Evolutionary conservation across 2,113 vertebrate species (phyloP).

Genomic region (Cyanoliseus patagonus): DNA sequence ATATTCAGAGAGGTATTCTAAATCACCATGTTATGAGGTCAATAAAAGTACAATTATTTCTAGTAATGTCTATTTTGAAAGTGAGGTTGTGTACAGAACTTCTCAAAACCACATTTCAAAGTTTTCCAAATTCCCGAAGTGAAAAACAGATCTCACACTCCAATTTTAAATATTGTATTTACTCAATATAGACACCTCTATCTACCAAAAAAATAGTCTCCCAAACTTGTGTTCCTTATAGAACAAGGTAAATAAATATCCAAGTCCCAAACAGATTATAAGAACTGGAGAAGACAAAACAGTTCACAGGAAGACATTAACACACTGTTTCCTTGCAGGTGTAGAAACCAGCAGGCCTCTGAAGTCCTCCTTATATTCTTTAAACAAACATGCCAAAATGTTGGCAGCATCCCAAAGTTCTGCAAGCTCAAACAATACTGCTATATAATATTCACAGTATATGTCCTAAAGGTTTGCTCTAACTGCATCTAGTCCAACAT

Average conservation of each 20-base stretch:
- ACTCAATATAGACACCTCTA: slow-evolving; percentile 37
- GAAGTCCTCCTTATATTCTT: not conserved
- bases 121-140: not conserved
- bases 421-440: not conserved
- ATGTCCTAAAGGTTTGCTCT: not conserved
- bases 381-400: not conserved
- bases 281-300: not conserved
- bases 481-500: not conserved
- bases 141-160: not conserved
- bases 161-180: not conserved
- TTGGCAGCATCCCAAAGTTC: not conserved
- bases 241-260: slow-evolving; percentile 26
- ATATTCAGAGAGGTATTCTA: not conserved
- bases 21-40: not conserved
- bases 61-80: not conserved
- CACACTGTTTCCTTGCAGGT: not conserved
- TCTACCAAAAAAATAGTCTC: not conserved
- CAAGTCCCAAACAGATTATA: not conserved
- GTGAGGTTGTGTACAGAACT: not conserved
- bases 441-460: not conserved
- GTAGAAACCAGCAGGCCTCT: not conserved
- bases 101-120: not conserved
- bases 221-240: slow-evolving; percentile 29
- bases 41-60: not conserved
- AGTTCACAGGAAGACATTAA: not conserved